phyloP scores from a whole-genome alignment of 1,140 invertebrate species.

The Himalopsyche phryganea region DNA sequence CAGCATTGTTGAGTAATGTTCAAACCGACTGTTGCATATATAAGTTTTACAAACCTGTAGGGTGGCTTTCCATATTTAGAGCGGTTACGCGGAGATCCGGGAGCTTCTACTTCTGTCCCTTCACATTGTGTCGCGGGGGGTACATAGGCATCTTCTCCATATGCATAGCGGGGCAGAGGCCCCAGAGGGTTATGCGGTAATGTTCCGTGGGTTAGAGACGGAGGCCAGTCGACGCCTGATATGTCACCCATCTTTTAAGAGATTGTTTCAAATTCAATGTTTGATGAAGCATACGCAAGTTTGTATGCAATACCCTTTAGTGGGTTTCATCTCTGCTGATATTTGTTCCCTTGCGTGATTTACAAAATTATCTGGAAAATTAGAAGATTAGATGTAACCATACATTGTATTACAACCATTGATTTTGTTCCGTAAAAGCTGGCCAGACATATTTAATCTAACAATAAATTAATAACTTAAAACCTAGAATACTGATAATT shows the following conservation, averaged over 20 bases:
- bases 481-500: too few relatives aligned
- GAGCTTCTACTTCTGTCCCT: background rate
- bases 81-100: background rate
- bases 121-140: conserved; percentile 7
- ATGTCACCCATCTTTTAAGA: conserved; percentile 20
- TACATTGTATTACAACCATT: too few relatives aligned
- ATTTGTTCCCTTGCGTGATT: background rate
- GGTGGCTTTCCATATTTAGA: conserved; percentile 30
- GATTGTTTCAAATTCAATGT: too few relatives aligned
- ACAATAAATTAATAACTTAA: too few relatives aligned
- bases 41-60: conserved; percentile 27
- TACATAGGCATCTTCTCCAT: conserved; percentile 4
- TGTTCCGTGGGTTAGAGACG: conserved; percentile 5
- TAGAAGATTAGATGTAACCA: background rate
- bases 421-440: too few relatives aligned
- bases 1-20: too few relatives aligned
- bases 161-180: conserved; percentile 6
- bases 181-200: conserved; percentile 18
- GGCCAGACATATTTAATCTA: too few relatives aligned
- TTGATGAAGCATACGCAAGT: background rate
- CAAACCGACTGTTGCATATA: too few relatives aligned
- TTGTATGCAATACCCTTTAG: background rate
- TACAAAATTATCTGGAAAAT: background rate
- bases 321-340: background rate
- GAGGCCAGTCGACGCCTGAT: conserved; percentile 24